These are phyloP conservation scores for Campaea margaritaria DNA, from an alignment of 2,888 invertebrate species.

Conservation along the genomic window DNA sequence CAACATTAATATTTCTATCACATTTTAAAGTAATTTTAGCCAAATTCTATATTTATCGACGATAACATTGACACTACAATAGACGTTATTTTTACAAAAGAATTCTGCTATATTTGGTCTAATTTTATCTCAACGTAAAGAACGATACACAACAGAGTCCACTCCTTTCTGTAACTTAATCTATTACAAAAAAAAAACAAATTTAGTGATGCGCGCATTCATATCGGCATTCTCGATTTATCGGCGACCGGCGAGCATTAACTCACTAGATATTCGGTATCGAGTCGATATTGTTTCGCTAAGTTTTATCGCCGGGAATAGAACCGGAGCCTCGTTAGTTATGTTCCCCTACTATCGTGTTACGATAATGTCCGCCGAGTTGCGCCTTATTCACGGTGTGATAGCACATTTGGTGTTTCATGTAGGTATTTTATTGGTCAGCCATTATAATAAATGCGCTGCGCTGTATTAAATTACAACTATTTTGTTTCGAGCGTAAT, in stretches of 20 bases:
- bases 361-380: constrained; percentile 71
- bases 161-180: constrained; percentile 32
- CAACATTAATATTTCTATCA: neutral
- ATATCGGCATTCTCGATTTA: constrained; percentile 50
- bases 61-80: too few species aligned
- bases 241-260: constrained; percentile 57
- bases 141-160: neutral
- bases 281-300: constrained; percentile 72
- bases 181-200: constrained; percentile 30
- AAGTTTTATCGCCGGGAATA: constrained; percentile 71
- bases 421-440: constrained; percentile 41
- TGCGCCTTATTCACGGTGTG: constrained; percentile 44
- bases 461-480: constrained; percentile 30
- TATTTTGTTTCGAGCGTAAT: constrained; percentile 30
- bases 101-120: neutral
- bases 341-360: constrained; percentile 69
- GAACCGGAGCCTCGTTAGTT: constrained; percentile 67
- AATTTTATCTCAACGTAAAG: constrained; percentile 5
- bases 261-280: constrained; percentile 74
- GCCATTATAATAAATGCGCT: constrained; percentile 41
- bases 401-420: constrained; percentile 45
- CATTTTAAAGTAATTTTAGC: too few species aligned
- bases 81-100: neutral
- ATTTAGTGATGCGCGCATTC: constrained; percentile 44
- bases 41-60: too few species aligned